These are phyloP conservation scores for Philonicus albiceps DNA, from an alignment of 2,888 invertebrate genomes.

Conservation along the genomic window DNA sequence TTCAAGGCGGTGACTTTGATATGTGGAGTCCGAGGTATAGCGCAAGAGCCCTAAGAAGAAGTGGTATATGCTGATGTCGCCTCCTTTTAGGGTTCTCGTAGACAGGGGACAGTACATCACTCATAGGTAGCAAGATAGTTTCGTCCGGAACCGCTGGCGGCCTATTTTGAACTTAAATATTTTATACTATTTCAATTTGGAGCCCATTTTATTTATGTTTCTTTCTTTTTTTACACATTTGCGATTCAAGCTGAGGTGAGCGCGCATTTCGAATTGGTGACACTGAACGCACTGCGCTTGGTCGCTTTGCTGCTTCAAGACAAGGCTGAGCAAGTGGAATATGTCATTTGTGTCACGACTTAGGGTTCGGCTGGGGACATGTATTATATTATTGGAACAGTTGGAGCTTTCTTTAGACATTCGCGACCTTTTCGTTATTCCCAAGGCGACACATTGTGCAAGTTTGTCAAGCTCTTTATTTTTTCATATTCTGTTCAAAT, in stretches of 20 bases:
- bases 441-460: not conserved
- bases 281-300: not conserved
- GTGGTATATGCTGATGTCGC: not conserved
- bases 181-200: not conserved
- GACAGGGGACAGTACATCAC: not conserved
- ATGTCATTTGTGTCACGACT: conserved; percentile 23
- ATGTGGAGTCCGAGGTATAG: no score
- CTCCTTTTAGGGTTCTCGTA: not conserved
- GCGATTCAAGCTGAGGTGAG: not conserved
- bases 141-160: not conserved
- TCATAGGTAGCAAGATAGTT: not conserved
- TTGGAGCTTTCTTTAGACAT: not conserved
- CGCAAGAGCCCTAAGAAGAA: not conserved
- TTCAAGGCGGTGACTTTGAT: conserved; percentile 37
- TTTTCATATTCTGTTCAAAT: not conserved
- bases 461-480: not conserved
- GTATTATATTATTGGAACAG: not conserved
- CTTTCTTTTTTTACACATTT: not conserved
- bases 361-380: not conserved
- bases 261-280: not conserved
- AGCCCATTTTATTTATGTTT: not conserved
- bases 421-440: not conserved
- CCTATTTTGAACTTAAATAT: not conserved
- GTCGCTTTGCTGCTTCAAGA: not conserved
- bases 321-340: conserved; percentile 12